These are phyloP conservation scores for Porites rus DNA, from an alignment of 92 coral and sea anemone species.

Conservation along the genomic window DNA sequence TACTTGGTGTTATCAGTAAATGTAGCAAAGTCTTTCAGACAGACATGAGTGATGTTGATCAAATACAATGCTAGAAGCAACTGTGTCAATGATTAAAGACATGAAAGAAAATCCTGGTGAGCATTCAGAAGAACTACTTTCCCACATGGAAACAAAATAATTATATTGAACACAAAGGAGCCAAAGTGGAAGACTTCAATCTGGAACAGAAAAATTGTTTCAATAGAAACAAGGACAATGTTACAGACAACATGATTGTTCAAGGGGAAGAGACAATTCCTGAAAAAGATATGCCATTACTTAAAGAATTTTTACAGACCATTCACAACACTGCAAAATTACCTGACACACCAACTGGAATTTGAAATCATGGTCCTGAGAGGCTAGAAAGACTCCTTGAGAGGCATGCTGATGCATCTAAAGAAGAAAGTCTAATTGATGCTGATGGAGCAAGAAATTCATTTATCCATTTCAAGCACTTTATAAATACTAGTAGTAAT, in stretches of 20 bases:
- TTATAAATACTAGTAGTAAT: too few species aligned
- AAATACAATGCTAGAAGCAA: slow-evolving; percentile 49
- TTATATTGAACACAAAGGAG: slow-evolving; percentile 54
- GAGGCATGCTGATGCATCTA: background rate
- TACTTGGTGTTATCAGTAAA: slow-evolving; percentile 38
- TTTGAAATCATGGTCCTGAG: slow-evolving; percentile 24
- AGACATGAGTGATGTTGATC: slow-evolving; percentile 39
- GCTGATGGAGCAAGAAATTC: too few species aligned
- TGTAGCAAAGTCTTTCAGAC: slow-evolving; percentile 46
- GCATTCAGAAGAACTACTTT: slow-evolving; percentile 16
- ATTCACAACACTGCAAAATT: slow-evolving; percentile 31
- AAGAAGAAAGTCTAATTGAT: slow-evolving; percentile 2
- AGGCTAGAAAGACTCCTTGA: slow-evolving; percentile 34
- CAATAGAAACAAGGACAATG: slow-evolving; percentile 29
- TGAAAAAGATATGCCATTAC: slow-evolving; percentile 43
- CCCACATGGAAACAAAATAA: slow-evolving; percentile 35
- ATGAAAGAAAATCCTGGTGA: slow-evolving; percentile 43
- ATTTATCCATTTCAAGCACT: too few species aligned
- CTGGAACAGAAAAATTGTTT: slow-evolving; percentile 48
- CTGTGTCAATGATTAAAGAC: slow-evolving; percentile 31
- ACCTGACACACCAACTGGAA: slow-evolving; percentile 3
- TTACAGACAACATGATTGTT: slow-evolving; percentile 27
- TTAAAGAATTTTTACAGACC: slow-evolving; percentile 26
- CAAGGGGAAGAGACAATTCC: slow-evolving; percentile 52
- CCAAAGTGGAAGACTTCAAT: slow-evolving; percentile 36